Percentiles rank a stretch among this genome's conserved stretches.
Conservation (phyloP, 2,888 invertebrate genomes). For the Brachypalpus laphriformis region DNA sequence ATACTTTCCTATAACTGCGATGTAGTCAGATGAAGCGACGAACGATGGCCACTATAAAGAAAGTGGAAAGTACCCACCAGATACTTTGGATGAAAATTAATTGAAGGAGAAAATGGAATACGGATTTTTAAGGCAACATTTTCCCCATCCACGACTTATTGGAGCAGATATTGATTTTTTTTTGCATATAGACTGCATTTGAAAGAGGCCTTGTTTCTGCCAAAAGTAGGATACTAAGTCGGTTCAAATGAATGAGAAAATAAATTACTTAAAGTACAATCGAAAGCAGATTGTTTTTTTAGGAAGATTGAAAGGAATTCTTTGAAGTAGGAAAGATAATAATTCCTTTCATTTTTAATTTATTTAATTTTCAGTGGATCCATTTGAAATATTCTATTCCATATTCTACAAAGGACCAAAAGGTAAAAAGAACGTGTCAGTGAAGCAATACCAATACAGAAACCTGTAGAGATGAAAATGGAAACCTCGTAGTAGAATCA, state of each 20-base stretch:
- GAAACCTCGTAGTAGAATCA: too few species aligned
- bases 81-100: slow-evolving; percentile 64
- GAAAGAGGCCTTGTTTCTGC: too few species aligned
- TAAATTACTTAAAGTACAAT: background rate
- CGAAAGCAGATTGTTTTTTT: background rate
- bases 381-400: too few species aligned
- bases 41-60: slow-evolving; percentile 50
- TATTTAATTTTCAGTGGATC: too few species aligned
- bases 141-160: slow-evolving; percentile 37
- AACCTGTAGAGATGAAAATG: too few species aligned
- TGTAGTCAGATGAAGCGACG: slow-evolving; percentile 54
- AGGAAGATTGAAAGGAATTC: background rate
- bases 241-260: background rate
- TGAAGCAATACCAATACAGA: too few species aligned
- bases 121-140: slow-evolving; percentile 53
- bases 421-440: too few species aligned
- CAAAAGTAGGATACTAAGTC: background rate
- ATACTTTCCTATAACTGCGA: slow-evolving; percentile 50
- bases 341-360: too few species aligned
- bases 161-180: slow-evolving; percentile 22
- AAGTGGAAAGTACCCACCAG: slow-evolving; percentile 68
- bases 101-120: slow-evolving; percentile 63
- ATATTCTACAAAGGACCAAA: too few species aligned
- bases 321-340: background rate
- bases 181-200: background rate